A percentile compares a stretch with the other conserved stretches of the same genome.
Evolutionary conservation across 2,113 vertebrate genomes (phyloP).

Genomic region (Urocynchramus pylzowi): DNA sequence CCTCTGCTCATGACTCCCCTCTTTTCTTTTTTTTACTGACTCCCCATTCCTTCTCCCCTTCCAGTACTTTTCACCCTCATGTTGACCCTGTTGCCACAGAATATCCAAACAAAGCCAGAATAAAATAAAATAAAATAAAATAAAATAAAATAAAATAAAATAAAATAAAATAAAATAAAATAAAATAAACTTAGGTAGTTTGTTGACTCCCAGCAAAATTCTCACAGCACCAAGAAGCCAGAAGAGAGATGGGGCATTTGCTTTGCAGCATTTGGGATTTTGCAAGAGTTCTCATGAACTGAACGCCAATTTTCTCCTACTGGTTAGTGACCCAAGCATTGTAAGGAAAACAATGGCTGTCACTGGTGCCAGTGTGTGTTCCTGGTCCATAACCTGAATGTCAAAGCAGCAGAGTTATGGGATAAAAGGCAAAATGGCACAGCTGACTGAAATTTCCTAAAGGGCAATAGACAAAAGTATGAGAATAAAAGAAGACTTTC

Average conservation of each 20-base stretch:
- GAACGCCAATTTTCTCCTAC: not conserved
- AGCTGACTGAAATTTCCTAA: conserved; percentile 27
- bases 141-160: not conserved
- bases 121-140: not conserved
- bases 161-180: not conserved
- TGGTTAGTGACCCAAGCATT: conserved; percentile 1
- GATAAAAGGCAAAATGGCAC: conserved; percentile 35
- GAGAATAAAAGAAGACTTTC: not conserved
- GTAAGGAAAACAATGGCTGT: conserved; percentile 48
- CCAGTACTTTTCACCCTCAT: not conserved
- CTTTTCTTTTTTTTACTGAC: not conserved
- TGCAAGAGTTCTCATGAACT: conserved; percentile 23
- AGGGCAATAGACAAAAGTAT: not conserved
- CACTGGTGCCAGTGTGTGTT: conserved; percentile 36
- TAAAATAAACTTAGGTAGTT: not conserved
- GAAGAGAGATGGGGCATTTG: not conserved
- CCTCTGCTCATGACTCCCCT: not conserved
- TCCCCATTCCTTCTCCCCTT: not conserved
- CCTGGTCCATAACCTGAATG: conserved; percentile 49
- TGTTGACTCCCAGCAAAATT: not conserved
- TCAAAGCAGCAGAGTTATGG: conserved; percentile 7
- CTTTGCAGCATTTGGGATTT: conserved; percentile 13
- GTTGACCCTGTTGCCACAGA: not conserved
- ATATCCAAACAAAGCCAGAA: not conserved
- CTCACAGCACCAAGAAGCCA: not conserved